Percentiles rank a stretch among this genome's conserved stretches.
Evolutionary conservation across 2,888 invertebrate species (phyloP).

Genomic region (Noctua janthina): DNA sequence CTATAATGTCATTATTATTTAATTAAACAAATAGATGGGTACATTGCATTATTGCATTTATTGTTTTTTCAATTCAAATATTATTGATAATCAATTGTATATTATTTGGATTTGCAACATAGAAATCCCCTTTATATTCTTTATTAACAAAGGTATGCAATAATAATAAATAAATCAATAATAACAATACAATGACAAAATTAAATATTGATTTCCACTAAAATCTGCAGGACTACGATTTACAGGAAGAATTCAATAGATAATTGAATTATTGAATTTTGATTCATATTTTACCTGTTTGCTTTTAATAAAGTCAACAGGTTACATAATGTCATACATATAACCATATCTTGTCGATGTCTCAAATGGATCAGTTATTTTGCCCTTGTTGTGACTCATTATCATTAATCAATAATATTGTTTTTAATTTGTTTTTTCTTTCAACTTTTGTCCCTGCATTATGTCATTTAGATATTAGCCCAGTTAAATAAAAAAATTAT

Average conservation of each 20-base stretch:
- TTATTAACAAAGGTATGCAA: background rate
- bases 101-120: background rate
- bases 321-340: slow-evolving; percentile 42
- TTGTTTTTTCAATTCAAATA: background rate
- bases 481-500: background rate
- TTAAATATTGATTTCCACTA: background rate
- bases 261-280: slow-evolving; percentile 7
- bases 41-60: background rate
- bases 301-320: slow-evolving; percentile 10
- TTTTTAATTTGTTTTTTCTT: slow-evolving; percentile 42
- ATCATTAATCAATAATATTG: slow-evolving; percentile 67
- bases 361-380: slow-evolving; percentile 41
- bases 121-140: background rate
- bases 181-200: background rate
- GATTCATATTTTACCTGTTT: slow-evolving; percentile 33
- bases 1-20: background rate
- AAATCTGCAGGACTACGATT: background rate
- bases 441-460: slow-evolving; percentile 41
- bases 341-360: slow-evolving; percentile 27
- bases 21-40: slow-evolving; percentile 6
- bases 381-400: slow-evolving; percentile 65
- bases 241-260: slow-evolving; percentile 17
- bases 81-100: background rate
- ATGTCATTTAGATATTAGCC: slow-evolving; percentile 9
- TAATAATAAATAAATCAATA: background rate